phyloP scores from a whole-genome alignment of 1,140 invertebrate genomes.

The Argopecten irradians region DNA sequence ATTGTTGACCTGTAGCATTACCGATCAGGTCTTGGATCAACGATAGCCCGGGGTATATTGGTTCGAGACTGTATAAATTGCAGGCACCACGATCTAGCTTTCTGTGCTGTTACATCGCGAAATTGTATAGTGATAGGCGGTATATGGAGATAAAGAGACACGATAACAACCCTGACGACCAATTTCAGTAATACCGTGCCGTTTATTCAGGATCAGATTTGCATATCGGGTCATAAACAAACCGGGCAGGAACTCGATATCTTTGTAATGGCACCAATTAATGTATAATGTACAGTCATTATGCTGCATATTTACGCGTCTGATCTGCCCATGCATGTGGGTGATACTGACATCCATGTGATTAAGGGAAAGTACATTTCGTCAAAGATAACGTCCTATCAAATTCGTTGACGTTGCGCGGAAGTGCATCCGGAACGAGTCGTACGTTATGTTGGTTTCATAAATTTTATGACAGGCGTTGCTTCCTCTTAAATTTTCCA shows the following conservation, averaged over 20 bases:
- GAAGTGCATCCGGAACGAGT: neutral
- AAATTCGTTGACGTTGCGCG: neutral
- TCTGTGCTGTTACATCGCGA: neutral
- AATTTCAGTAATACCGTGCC: neutral
- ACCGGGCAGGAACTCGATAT: neutral
- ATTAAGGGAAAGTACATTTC: constrained; percentile 10
- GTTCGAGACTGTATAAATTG: neutral
- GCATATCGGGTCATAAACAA: constrained; percentile 21
- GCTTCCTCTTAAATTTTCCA: neutral
- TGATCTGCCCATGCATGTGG: constrained; percentile 14
- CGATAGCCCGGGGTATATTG: constrained; percentile 7
- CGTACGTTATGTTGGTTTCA: neutral
- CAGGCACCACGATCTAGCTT: neutral
- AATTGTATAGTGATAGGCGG: neutral
- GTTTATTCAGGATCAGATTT: neutral
- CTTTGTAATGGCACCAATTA: neutral
- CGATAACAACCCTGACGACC: neutral
- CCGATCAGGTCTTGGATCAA: neutral
- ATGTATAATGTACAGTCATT: constrained; percentile 3
- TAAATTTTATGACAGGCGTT: neutral
- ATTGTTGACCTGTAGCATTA: neutral
- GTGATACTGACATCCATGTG: constrained; percentile 4
- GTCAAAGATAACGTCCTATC: neutral
- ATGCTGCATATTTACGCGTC: constrained; percentile 16
- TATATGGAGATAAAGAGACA: neutral